Evolutionary conservation across 1,140 invertebrate species (phyloP), one percentile per base, ranked within the genome.

Genomic region (Homarus americanus): DNA sequence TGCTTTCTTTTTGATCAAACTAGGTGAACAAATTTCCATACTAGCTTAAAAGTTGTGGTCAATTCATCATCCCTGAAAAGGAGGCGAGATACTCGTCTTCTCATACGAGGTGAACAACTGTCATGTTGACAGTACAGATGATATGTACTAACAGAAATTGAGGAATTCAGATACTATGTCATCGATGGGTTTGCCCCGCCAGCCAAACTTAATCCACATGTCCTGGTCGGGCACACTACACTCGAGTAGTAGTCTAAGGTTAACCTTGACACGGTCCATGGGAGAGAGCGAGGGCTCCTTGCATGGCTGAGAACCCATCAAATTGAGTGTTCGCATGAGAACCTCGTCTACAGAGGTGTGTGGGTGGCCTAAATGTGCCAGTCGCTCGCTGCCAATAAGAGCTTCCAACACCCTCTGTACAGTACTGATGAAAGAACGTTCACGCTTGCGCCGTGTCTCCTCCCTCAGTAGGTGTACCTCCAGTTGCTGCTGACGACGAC

Each of bases 121-220:
- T 63, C 17, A 58, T 58, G 53, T n/a, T n/a, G n/a, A 58, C 53
- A 15, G 5, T 24, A 4, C 24, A 4, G 12, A 20, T n/a, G n/a
- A n/a, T n/a, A 24, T 15, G 32, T 7, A 53, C 40, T 92, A 87
- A 40, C 84, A 87, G 58, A 84, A 83, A 34, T 87, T 75, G 10
- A 92, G 87, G 87, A 93, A 93, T 76, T 93, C 91, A 24, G 79
- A 44, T 4, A 93, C 92, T n/a, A 93, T 93, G 44, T 93, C 91
- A 28, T 93, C 93, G 49, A 93, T 93, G n/a, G 87, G 88, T 58
- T 92, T 92, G 24, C 91, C 91, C 66, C 78, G 44, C 93, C 93
- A 93, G 24, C 93, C 93, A 66, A 92, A 92, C 49, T 92, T 91
- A 40, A 32, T 78, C 93, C 93, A 93, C 89, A 92, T 91, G 12